Base-by-base conservation (phyloP, 2,797 vertebrate genomes). In the Amblyopsis hoosieri region DNA sequence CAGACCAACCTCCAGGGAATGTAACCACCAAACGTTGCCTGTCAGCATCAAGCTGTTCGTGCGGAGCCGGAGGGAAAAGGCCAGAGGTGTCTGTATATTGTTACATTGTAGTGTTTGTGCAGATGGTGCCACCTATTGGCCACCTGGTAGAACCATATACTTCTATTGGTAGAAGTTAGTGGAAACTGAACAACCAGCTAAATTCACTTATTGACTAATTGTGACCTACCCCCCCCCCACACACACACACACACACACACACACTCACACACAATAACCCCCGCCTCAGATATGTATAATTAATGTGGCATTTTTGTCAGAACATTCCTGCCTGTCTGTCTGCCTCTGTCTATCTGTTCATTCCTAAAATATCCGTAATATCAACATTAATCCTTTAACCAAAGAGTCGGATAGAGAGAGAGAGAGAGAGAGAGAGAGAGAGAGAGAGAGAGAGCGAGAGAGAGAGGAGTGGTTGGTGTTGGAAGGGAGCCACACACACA, bases 41-140 rank as follows among this genome's bases (percentile, higher is more conserved):
- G 91, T 93, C 62, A 93, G 91, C 87, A 92, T 95, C 89, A 94
- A 94, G 86, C 92, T 96, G 85, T 97, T 97, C 91, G 92, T 91
- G 71, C 92, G 96, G 68, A 92, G 91, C 89, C 94, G 87, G 89
- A 96, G 94, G 94, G 94, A 94, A 94, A 96, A 96, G 92, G 91
- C 95, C 92, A 93, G 94, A 86, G 87, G 81, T 80, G 53, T 42
- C 2, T 45, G 31, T 45, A 14, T 57, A 29, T 29, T 29, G 55
- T 4, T 48, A n/a, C n/a, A 48, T 48, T 48, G 3, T 12, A 12
- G 11, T 48, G n/a, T 48, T 48, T 48, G n/a, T 48, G 8, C 33
- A 6, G 8, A 37, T 37, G 33, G 33, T 37, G 33, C 33, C 33
- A 1, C 33, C 23, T 4, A 29, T 29, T 37, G 33, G 5, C 33